Conservation (phyloP, 2,797 vertebrate genomes). For the Denticeps clupeoides region DNA sequence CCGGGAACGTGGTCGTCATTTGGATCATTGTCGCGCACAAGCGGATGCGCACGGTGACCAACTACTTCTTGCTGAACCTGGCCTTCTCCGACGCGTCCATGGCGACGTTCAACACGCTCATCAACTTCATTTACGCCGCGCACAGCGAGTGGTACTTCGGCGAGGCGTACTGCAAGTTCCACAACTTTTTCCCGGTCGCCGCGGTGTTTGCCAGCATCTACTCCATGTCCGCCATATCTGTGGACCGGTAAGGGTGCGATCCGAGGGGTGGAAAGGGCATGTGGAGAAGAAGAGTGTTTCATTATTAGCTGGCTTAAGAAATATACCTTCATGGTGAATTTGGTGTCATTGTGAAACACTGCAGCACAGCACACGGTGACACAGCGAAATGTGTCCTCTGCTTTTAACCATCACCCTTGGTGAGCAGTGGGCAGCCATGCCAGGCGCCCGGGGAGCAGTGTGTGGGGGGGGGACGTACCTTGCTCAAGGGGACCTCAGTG, state of each 20-base stretch:
- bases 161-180: slow-evolving; percentile 82
- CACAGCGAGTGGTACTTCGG: slow-evolving; percentile 93
- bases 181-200: slow-evolving; percentile 92
- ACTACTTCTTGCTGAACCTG: slow-evolving; percentile 84
- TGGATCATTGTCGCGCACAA: slow-evolving; percentile 92
- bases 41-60: slow-evolving; percentile 87
- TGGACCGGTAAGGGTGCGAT: slow-evolving; percentile 69
- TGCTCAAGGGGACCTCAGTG: no score
- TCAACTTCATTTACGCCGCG: slow-evolving; percentile 86
- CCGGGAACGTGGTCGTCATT: slow-evolving; percentile 82
- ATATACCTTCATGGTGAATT: no score
- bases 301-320: no score
- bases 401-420: no score
- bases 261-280: no score
- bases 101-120: slow-evolving; percentile 85
- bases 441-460: no score
- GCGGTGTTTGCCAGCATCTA: slow-evolving; percentile 95
- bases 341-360: no score
- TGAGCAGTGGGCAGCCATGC: no score
- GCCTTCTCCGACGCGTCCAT: slow-evolving; percentile 83
- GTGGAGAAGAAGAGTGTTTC: background rate
- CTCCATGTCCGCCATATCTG: slow-evolving; percentile 86
- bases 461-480: no score
- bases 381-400: no score
- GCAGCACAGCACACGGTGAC: no score